Conservation (phyloP, 2,888 invertebrate species). For the Drosophila putrida region DNA sequence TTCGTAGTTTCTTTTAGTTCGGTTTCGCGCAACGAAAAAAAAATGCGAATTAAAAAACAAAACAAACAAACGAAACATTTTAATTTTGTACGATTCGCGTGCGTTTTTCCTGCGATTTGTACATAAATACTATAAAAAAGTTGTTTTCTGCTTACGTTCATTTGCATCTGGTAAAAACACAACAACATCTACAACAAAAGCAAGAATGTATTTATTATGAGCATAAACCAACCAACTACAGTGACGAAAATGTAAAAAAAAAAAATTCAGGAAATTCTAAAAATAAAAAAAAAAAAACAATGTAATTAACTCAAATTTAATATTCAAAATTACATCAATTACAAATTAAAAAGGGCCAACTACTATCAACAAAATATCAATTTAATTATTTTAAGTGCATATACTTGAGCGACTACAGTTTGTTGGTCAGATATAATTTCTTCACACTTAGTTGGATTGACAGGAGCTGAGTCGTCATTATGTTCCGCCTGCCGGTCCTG, state of each 20-base stretch:
- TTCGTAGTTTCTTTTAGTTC: constrained; percentile 20
- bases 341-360: constrained; percentile 32
- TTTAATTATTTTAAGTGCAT: constrained; percentile 23
- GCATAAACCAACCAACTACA: constrained; percentile 19
- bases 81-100: constrained; percentile 27
- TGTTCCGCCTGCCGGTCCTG: too few relatives aligned
- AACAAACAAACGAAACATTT: constrained; percentile 47
- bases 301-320: constrained; percentile 27
- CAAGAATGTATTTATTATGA: constrained; percentile 44
- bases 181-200: constrained; percentile 10
- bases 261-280: constrained; percentile 21
- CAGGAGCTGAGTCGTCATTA: too few relatives aligned
- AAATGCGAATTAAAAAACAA: constrained; percentile 58
- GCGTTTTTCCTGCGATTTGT: constrained; percentile 26
- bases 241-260: constrained; percentile 26
- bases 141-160: constrained; percentile 17
- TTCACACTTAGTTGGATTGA: too few relatives aligned
- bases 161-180: constrained; percentile 38
- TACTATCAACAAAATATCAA: constrained; percentile 36
- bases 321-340: constrained; percentile 20
- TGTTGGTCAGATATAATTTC: too few relatives aligned
- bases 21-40: constrained; percentile 28
- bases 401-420: too few relatives aligned
- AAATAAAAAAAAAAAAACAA: constrained; percentile 19
- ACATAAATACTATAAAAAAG: constrained; percentile 11